phyloP scores from a whole-genome alignment of 2,888 invertebrate species.

The Thumatha senex region DNA sequence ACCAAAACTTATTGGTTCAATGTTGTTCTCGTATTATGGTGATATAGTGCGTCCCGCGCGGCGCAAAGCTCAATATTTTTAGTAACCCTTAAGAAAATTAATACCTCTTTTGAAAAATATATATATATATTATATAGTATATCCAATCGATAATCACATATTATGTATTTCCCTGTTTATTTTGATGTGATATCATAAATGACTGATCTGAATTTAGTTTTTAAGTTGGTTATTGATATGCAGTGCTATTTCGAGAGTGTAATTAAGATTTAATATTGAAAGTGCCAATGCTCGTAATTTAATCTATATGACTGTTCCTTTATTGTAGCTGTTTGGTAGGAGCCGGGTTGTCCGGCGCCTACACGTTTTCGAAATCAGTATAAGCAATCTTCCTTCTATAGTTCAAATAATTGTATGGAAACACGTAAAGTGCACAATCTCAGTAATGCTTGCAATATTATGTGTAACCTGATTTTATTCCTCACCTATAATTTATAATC shows the following conservation, averaged over 20 bases:
- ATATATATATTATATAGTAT: constrained; percentile 77
- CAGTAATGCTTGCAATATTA: constrained; percentile 83
- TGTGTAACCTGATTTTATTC: constrained; percentile 71
- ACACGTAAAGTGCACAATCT: constrained; percentile 82
- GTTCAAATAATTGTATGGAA: constrained; percentile 57
- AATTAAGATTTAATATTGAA: constrained; percentile 83
- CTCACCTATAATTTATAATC: constrained; percentile 75
- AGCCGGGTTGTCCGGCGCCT: constrained; percentile 30
- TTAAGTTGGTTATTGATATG: constrained; percentile 84
- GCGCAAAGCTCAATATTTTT: constrained; percentile 83
- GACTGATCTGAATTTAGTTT: constrained; percentile 85
- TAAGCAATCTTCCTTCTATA: constrained; percentile 67
- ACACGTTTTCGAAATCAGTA: constrained; percentile 60
- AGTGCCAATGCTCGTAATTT: constrained; percentile 85
- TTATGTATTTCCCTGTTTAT: constrained; percentile 83
- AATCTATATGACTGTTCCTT: constrained; percentile 82
- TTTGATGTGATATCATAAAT: constrained; percentile 86
- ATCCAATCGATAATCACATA: constrained; percentile 80
- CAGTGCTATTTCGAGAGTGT: constrained; percentile 83
- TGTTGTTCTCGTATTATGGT: constrained; percentile 82
- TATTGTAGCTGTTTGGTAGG: constrained; percentile 60
- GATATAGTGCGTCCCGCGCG: constrained; percentile 79
- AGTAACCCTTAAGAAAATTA: constrained; percentile 83
- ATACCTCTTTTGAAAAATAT: constrained; percentile 83
- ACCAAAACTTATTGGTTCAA: constrained; percentile 82